Conservation (phyloP, 2,797 vertebrate genomes). For the Phylloscopus collybita region DNA sequence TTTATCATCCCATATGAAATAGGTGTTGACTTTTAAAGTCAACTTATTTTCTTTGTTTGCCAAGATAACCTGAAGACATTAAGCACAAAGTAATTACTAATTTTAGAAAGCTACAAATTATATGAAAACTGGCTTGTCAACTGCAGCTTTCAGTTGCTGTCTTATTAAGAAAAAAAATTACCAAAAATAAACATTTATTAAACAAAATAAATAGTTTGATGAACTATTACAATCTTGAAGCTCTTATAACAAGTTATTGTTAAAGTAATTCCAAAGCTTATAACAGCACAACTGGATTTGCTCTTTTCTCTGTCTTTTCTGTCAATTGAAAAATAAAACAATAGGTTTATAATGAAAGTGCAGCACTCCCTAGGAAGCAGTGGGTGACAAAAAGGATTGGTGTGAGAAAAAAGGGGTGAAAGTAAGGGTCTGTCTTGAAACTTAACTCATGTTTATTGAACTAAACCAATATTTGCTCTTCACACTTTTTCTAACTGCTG, state of each 20-base stretch:
- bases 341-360: background rate
- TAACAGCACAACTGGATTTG: background rate
- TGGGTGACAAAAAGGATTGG: slow-evolving; percentile 28
- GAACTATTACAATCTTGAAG: background rate
- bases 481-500: background rate
- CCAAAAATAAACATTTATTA: background rate
- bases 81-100: background rate
- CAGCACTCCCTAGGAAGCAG: slow-evolving; percentile 43
- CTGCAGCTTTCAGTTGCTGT: background rate
- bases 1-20: background rate
- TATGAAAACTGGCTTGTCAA: background rate
- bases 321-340: background rate
- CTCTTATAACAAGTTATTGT: background rate
- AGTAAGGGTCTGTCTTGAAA: slow-evolving; percentile 36
- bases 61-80: background rate
- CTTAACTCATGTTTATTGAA: slow-evolving; percentile 24
- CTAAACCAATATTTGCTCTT: background rate
- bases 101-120: background rate
- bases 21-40: background rate
- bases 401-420: slow-evolving; percentile 13
- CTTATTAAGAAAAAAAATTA: background rate
- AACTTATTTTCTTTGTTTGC: background rate
- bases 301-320: background rate
- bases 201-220: background rate
- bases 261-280: background rate